These are phyloP conservation scores for Spea hammondii DNA, from an alignment of 2,797 vertebrate species.

Conservation along the genomic window DNA sequence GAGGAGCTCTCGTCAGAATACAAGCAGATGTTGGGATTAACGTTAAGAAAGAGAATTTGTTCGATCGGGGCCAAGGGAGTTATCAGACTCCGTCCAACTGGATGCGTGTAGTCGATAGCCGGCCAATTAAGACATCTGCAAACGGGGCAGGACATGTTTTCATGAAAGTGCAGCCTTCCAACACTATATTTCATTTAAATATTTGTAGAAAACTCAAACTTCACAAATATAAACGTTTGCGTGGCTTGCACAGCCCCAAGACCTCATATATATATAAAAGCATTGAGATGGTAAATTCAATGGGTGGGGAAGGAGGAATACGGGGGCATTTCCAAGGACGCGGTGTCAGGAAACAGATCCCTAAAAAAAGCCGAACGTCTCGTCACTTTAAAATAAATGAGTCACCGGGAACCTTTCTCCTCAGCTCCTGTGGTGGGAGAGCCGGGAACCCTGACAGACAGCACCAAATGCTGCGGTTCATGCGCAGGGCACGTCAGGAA, in stretches of 20 bases:
- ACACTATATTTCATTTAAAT: background rate
- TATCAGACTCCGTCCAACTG: background rate
- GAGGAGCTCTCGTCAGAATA: background rate
- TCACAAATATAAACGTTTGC: no score
- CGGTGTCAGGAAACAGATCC: no score
- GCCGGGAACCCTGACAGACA: background rate
- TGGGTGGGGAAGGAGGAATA: no score
- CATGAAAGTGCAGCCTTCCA: background rate
- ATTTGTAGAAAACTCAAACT: no score
- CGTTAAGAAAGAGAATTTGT: slow-evolving; percentile 12
- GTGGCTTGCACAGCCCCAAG: no score
- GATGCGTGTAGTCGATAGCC: background rate
- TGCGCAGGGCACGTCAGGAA: background rate
- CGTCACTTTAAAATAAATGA: background rate
- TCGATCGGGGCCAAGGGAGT: slow-evolving; percentile 21
- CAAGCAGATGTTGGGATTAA: slow-evolving; percentile 7
- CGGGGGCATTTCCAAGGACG: no score
- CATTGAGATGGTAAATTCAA: no score
- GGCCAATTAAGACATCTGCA: slow-evolving; percentile 12
- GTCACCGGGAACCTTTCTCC: background rate
- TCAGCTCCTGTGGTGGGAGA: background rate
- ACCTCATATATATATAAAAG: no score
- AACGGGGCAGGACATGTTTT: background rate
- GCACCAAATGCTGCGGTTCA: slow-evolving; percentile 17
- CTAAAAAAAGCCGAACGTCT: no score